Evolutionary conservation across 2,888 invertebrate species (phyloP), one percentile per base, ranked within the genome.

Genomic region (Spodoptera littoralis): DNA sequence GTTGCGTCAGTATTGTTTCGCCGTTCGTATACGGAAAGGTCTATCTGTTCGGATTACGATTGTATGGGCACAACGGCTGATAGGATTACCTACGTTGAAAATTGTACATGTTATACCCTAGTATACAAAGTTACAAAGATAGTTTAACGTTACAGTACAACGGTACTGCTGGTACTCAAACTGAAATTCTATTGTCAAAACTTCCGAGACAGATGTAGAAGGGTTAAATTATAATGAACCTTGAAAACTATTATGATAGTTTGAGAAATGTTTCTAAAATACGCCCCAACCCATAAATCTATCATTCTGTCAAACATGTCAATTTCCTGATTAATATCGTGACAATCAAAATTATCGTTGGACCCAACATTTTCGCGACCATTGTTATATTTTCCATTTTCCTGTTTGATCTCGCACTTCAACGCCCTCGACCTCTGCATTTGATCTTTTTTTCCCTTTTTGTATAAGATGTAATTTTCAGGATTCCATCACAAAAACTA

Each of bases 41-140:
- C 49, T 46, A 70, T 61, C 36, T 50, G 22, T 44, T 11, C n/a
- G 57, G 47, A 60, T 76, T 60, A 58, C 54, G 53, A 62, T 44
- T 44, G 48, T 18, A 53, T 47, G 62, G 30, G 48, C 49, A 54
- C 43, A 58, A 3, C 11, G 1, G 41, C 57, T 54, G 49, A 64
- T 59, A 53, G 64, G 62, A 58, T 73, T 60, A 60, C 13, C 47
- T 24, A 60, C 13, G 47, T 24, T 27, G 48, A 59, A 60, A 62
- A 64, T 61, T 47, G 46, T 41, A 57, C 12, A 60, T 51, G 45
- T 27, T 58, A 36, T 5, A 36, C 9, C 36, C 36, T 4, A 44
- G 2, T 47, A n/a, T n/a, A 18, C 22, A 12, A 55, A 50, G 30
- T 46, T 51, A 13, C 18, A 9, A 30, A 8, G 4, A 36, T 63